These are phyloP conservation scores for Lanius ludovicianus DNA, from an alignment of 2,113 vertebrate genomes.

Conservation along the genomic window DNA sequence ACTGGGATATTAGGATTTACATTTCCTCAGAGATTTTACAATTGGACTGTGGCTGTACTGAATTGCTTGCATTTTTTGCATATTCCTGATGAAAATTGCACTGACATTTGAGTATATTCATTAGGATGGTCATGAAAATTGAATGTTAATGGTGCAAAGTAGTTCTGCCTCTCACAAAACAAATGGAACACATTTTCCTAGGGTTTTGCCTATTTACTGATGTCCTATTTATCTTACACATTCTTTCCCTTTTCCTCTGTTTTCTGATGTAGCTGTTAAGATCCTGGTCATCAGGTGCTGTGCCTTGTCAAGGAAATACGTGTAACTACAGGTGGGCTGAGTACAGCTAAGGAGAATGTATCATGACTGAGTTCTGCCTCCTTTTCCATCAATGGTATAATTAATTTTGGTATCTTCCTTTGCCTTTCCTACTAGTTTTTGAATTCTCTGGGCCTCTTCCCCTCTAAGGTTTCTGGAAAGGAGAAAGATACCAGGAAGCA, in stretches of 20 bases:
- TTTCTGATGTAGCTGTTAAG: background rate
- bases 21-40: conserved; percentile 1
- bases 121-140: conserved; percentile 5
- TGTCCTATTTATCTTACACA: background rate
- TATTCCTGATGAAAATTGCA: conserved; percentile 16
- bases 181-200: background rate
- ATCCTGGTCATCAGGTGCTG: background rate
- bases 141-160: background rate
- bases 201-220: background rate
- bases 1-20: background rate
- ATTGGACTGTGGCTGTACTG: background rate
- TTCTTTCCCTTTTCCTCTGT: background rate
- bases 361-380: background rate
- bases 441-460: background rate
- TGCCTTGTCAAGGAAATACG: background rate
- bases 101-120: background rate
- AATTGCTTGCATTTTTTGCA: background rate
- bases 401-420: background rate
- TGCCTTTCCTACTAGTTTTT: background rate
- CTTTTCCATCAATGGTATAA: background rate
- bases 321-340: background rate
- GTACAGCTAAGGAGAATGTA: background rate
- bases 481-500: background rate
- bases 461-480: background rate
- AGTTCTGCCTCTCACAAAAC: background rate